Evolutionary conservation across 2,888 invertebrate genomes (phyloP), one percentile per base, ranked within the genome.

Genomic region (Drosophila aldrichi): DNA sequence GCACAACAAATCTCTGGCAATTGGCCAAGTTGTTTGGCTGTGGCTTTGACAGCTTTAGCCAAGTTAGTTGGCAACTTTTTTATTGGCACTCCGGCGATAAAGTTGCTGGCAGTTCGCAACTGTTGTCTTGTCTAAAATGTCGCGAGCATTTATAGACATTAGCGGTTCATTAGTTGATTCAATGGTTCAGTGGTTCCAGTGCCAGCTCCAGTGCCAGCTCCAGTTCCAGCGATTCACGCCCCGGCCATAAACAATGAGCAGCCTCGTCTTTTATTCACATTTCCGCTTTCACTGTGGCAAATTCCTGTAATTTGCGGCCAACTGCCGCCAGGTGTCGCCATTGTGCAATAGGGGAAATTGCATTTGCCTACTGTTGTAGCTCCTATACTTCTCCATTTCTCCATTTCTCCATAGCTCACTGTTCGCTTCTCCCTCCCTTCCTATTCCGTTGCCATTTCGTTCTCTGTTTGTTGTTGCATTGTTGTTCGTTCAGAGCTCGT

Each of bases 251-350:
- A 78, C 76, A 77, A 76, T 32, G 63, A 59, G 41, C 25, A 63
- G 56, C 43, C 38, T 14, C 38, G 58, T 34, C 57, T 36, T 55
- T 49, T 34, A 49, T 49, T 43, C 32, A 63, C 81, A 79, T 77
- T 87, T 84, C 81, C 83, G 76, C 61, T 49, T 58, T 58, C 32
- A 48, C 52, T 32, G 43, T 63, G 46, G 44, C 68, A 34, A 78
- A 69, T 76, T 79, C 72, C 75, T 59, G 88, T 65, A 85, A 83
- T 88, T 82, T 82, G 79, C 83, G 66, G 36, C 65, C 49, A 59
- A 55, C 66, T 43, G 59, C 68, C 78, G 82, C 73, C 78, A 89
- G 85, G 85, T 85, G 85, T 84, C 80, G 81, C 71, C 80, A 79
- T 87, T 87, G 74, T 77, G 60, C 64, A 55, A 25, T 36, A 20